Evolutionary conservation across 2,113 vertebrate species (phyloP), one percentile per base, ranked within the genome.

Genomic region (Trachemys scripta): DNA sequence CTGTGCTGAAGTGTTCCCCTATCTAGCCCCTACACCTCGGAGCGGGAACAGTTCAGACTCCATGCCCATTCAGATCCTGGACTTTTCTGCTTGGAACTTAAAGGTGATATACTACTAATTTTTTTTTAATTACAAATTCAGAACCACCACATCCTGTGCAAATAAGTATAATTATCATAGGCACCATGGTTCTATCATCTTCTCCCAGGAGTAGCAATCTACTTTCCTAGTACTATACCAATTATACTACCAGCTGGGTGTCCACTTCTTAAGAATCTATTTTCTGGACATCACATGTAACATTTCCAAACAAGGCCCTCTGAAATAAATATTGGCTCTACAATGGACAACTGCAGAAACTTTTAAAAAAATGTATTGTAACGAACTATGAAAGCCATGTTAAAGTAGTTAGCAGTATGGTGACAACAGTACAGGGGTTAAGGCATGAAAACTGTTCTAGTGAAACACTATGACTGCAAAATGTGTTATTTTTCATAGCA

Each of bases 391-490:
- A 27, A 6, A 20, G 69, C 10, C 47, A 10, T 0, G 1, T 72
- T 72, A 2, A 4, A 75, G 31, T 85, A 24, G 3, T 8, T 20
- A 31, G 1, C 4, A 13, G 42, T 57, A 53, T 56, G 72, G 0
- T 5, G 80, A 20, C 69, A 54, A 0, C 17, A 72, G 49, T 38
- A 50, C 38, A 56, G 49, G 75, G 75, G 84, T 79, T 80, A 82
- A 47, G 57, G 75, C 0, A 14, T 0, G 1, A 90, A 57, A 1
- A 1, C 2, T 88, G 2, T 8, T 75, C 57, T 59, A 69, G 56
- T 56, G 24, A 79, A 93, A 54, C 11, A 27, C 25, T 45, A 25
- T 1, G 19, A 51, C 56, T 82, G 22, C 12, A 87, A 38, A 47
- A 0, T 0, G 13, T 1, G 27, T 53, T 50, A 0, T 5, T 85